phyloP scores from a whole-genome alignment of 2,888 invertebrate species.

The Diarsia rubi region DNA sequence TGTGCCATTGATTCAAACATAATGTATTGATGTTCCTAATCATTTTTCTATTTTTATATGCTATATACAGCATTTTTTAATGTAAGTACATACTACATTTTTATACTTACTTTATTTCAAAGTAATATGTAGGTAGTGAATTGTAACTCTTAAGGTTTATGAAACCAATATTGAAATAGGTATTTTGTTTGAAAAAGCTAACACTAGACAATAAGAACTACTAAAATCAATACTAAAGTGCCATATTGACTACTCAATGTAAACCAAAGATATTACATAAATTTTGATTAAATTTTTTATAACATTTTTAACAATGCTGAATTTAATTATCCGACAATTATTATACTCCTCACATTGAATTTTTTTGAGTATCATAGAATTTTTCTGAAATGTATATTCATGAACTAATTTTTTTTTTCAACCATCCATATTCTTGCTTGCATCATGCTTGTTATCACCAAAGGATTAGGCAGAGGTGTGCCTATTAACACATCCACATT shows the following conservation, averaged over 20 bases:
- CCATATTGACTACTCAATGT: slow-evolving; percentile 37
- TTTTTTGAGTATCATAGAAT: background rate
- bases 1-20: slow-evolving; percentile 3
- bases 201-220: slow-evolving; percentile 12
- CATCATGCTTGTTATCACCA: too few relatives aligned
- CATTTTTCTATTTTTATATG: background rate
- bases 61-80: slow-evolving; percentile 5
- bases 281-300: slow-evolving; percentile 35
- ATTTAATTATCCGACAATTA: background rate
- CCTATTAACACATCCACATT: too few relatives aligned
- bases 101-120: background rate
- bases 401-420: background rate
- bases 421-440: background rate
- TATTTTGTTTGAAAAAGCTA: slow-evolving; percentile 3
- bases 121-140: background rate
- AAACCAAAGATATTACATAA: slow-evolving; percentile 53
- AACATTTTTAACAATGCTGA: background rate
- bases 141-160: background rate
- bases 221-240: slow-evolving; percentile 19
- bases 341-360: background rate
- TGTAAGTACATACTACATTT: background rate
- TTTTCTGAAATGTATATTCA: background rate
- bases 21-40: slow-evolving; percentile 37
- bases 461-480: too few relatives aligned
- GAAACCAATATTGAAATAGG: background rate